These are phyloP conservation scores for Elephantulus edwardii DNA, from an alignment of 2,113 vertebrate genomes.

Conservation along the genomic window DNA sequence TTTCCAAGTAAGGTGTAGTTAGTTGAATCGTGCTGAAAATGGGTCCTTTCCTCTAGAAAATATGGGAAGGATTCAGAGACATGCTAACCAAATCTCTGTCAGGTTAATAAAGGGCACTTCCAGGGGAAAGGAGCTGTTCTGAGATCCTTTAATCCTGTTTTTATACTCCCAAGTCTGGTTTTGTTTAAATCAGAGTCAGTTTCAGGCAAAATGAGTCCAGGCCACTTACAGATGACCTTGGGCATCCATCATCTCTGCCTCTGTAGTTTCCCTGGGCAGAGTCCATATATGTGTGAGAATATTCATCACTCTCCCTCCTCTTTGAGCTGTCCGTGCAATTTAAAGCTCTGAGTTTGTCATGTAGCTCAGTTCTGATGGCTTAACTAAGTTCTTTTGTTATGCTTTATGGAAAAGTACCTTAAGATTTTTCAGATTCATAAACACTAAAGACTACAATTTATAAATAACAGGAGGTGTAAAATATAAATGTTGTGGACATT, in stretches of 20 bases:
- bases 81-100: not conserved
- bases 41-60: not conserved
- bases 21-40: not conserved
- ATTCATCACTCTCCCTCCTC: not conserved
- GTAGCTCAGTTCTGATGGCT: not conserved
- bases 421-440: not conserved
- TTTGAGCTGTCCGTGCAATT: not conserved
- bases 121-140: not conserved
- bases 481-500: not conserved
- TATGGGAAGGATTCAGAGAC: not conserved
- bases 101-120: not conserved
- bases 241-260: not conserved
- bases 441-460: not conserved
- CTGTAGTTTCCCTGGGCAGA: not conserved
- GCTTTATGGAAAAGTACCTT: constrained; percentile 7
- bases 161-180: constrained; percentile 29
- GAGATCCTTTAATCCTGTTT: constrained; percentile 20
- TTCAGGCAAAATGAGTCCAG: constrained; percentile 50
- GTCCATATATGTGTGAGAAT: too few relatives aligned
- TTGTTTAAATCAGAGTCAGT: constrained; percentile 45
- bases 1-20: too few relatives aligned
- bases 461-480: constrained; percentile 3
- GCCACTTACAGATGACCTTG: not conserved
- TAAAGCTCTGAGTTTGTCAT: not conserved
- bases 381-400: not conserved